Percentiles rank a stretch among this genome's conserved stretches.
These are phyloP conservation scores for Tangara arthus DNA, from an alignment of 2,797 vertebrate genomes.

Conservation along the genomic window DNA sequence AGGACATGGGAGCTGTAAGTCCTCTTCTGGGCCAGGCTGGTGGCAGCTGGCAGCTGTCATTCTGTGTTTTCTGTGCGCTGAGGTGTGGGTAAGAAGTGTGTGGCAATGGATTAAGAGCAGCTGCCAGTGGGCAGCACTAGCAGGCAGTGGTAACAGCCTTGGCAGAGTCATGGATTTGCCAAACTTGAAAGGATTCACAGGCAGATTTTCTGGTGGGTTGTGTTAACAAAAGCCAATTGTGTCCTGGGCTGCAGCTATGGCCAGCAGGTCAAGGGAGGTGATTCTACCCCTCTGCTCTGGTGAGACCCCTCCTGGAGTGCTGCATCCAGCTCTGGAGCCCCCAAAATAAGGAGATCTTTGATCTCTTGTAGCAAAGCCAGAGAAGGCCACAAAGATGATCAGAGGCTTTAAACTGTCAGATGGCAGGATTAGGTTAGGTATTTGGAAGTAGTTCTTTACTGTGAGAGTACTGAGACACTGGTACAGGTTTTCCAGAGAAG, in stretches of 20 bases:
- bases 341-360: neutral
- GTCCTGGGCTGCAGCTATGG: neutral
- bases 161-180: rapidly evolving
- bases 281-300: neutral
- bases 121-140: neutral
- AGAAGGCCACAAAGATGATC: neutral
- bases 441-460: neutral
- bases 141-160: neutral
- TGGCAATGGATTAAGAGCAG: neutral
- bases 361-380: neutral
- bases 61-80: neutral
- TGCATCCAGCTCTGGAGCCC: neutral
- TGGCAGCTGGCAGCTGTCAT: neutral
- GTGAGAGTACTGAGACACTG: neutral
- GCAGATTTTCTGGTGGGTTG: neutral
- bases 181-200: neutral
- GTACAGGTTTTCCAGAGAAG: neutral
- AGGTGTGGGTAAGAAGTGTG: neutral
- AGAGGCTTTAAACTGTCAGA: neutral
- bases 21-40: neutral
- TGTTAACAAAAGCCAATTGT: neutral
- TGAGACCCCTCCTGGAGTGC: neutral
- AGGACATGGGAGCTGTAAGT: neutral
- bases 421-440: neutral
- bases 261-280: neutral